Evolutionary conservation across 2,113 vertebrate genomes (phyloP), one percentile per base, ranked within the genome.

Genomic region (Eolophus roseicapilla): DNA sequence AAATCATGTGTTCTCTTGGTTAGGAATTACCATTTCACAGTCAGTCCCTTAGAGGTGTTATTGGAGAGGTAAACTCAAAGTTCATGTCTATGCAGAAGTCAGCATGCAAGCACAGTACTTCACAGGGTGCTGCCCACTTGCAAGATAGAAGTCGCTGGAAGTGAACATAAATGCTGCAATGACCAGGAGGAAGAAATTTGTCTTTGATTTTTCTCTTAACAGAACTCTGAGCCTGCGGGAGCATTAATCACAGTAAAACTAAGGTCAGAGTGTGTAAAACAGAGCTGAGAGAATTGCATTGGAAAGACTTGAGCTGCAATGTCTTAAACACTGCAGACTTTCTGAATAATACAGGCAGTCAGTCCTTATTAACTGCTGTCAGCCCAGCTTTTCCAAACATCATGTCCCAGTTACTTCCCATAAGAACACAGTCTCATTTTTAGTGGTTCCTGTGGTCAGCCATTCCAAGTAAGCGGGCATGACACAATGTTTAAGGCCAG

Each of bases 1-100:
- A 91, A 55, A 10, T 68, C 14, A 7, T 29, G 17, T 55, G 2
- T 7, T 49, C 41, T 67, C 6, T 87, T 71, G 29, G 41, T 31
- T 82, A 87, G 27, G 64, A 93, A 79, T 71, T 75, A 64, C 29
- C 49, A 43, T 93, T 93, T 82, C 60, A 89, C 29, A 75, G 21
- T 46, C 9, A 49, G 37, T 70, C 6, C 33, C 13, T 75, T 69
- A 28, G 50, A 69, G 53, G 17, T 21, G 13, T 63, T 81, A 3
- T 11, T 69, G 69, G 52, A 75, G n/a, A 67, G 13, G 37, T 41
- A 80, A 89, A 81, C 24, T 20, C 63, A 62, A 67, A 92, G 73
- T 0, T 70, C 28, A 28, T 11, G 7, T 52, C 46, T 70, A 8
- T 0, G 0, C 12, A 49, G 11, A 79, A 85, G 29, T 71, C 21